Base-by-base conservation (phyloP, 2,888 invertebrate genomes). In the Chromoteleia sp. region DNA sequence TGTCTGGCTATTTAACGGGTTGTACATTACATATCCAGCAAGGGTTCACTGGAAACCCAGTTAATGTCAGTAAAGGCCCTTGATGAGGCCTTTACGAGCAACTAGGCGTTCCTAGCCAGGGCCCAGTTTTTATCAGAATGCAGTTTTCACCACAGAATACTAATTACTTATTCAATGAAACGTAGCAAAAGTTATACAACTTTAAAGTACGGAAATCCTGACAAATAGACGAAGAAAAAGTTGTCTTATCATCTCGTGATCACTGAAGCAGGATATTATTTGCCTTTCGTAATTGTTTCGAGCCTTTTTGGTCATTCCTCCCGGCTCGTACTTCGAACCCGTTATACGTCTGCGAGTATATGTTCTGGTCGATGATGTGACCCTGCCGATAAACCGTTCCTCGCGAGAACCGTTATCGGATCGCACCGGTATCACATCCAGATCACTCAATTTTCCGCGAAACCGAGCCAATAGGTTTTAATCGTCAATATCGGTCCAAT, bases 371-470 rank as follows among this genome's bases (percentile, higher is more conserved):
- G 48, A 80, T 75, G 70, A 81, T 75, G 52, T 59, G 75, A 81
- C 81, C 81, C 75, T 59, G 58, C 21, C 59, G 52, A 75, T 81
- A 75, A 80, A 81, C 81, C 75, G 70, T 75, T 74, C 43, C 48
- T 63, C 52, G 19, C 12, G 15, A 65, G 59, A 63, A 76, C 81
- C 81, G 81, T 81, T 81, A 76, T 73, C 71, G 25, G 81, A 65
- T 81, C 81, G 52, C 43, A 21, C 43, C 65, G 59, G 71, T 76
- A 67, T 76, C 67, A 61, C 67, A 76, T 54, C 71, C 73, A 54
- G 81, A 76, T 76, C 75, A 33, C 12, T 63, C 50, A 54, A 65
- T 76, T 81, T 76, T 73, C 75, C 70, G 52, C 29, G 45, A 71
- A 81, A 76, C 39, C 56, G 45, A 63, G 29, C 30, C 43, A 15